Evolutionary conservation across 2,797 vertebrate genomes (phyloP).

Genomic region (Hirundo rustica): DNA sequence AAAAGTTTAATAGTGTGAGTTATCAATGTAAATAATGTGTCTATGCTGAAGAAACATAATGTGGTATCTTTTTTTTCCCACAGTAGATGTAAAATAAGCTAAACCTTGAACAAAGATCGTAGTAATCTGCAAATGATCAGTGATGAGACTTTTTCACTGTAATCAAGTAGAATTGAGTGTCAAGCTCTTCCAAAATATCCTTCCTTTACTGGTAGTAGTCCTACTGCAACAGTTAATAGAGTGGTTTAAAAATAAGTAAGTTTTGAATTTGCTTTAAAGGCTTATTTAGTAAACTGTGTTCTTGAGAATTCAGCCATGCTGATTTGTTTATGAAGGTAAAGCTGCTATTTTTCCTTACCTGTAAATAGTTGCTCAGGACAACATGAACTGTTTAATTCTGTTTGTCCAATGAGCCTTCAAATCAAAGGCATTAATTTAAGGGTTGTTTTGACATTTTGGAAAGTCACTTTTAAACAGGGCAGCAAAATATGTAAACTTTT

Average conservation of each 20-base stretch:
- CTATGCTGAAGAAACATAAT: background rate
- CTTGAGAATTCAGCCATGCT: background rate
- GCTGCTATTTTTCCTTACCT: conserved; percentile 12
- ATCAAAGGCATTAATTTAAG: conserved; percentile 5
- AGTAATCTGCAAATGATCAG: background rate
- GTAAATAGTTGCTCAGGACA: conserved; percentile 35
- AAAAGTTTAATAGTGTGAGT: background rate
- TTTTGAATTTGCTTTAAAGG: background rate
- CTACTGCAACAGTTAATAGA: background rate
- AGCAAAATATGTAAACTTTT: conserved; percentile 56
- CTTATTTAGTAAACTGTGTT: background rate
- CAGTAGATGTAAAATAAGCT: background rate
- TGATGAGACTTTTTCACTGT: background rate
- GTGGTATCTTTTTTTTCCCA: background rate
- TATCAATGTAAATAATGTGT: background rate
- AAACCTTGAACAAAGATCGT: background rate
- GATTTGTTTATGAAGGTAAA: conserved; percentile 32
- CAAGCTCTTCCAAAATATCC: background rate
- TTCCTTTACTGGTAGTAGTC: background rate
- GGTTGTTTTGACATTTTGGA: conserved; percentile 33
- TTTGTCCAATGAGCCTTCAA: conserved; percentile 6
- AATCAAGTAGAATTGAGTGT: background rate
- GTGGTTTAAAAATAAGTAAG: background rate
- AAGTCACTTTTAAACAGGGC: conserved; percentile 42
- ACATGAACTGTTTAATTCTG: conserved; percentile 39